Conservation (phyloP, 2,888 invertebrate genomes). For the Leistus spinibarbis region DNA sequence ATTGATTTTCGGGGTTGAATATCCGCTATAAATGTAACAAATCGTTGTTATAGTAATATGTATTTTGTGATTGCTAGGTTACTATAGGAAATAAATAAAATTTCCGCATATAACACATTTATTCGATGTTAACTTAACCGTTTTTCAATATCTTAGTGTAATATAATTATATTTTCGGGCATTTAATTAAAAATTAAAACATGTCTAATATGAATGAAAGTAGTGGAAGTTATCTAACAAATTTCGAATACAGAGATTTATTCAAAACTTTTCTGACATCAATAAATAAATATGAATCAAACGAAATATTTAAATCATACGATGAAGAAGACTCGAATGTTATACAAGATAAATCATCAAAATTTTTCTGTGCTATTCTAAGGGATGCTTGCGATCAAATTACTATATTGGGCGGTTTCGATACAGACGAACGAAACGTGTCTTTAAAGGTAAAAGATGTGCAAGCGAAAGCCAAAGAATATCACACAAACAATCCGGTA, state of each 20-base stretch:
- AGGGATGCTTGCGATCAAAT: slow-evolving; percentile 47
- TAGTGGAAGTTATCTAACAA: background rate
- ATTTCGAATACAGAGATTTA: background rate
- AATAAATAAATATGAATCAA: no score
- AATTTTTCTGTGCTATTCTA: slow-evolving; percentile 40
- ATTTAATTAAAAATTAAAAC: background rate
- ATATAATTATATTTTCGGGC: background rate
- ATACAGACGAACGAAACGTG: background rate
- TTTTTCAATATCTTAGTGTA: background rate
- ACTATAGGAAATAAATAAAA: background rate
- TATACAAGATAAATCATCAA: no score
- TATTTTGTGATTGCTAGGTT: background rate
- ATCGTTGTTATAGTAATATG: background rate
- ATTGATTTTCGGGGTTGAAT: no score
- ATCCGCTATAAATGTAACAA: no score
- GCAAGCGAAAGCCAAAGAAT: slow-evolving; percentile 13
- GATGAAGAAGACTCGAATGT: no score
- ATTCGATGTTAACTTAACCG: background rate
- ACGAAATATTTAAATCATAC: no score
- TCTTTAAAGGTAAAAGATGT: background rate
- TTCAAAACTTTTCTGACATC: no score
- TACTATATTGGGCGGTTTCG: slow-evolving; percentile 44
- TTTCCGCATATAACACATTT: background rate
- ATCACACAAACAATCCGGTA: slow-evolving; percentile 24
- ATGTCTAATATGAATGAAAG: background rate